These are phyloP conservation scores for Drosophila niveifrons DNA, from an alignment of 2,888 invertebrate species.

Conservation along the genomic window DNA sequence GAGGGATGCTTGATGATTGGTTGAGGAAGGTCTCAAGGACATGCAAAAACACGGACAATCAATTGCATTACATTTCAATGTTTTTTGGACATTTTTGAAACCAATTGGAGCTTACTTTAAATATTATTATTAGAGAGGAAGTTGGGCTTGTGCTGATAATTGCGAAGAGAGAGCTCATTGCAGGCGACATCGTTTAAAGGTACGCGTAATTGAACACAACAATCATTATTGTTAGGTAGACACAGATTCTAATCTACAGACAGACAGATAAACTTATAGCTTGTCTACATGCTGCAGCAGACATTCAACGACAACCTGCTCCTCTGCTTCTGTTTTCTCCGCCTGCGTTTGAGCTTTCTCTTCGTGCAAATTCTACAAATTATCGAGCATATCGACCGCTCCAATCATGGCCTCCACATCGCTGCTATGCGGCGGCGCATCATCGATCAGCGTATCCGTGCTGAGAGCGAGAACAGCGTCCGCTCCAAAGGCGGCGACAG, in stretches of 20 bases:
- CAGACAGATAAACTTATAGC: conserved; percentile 53
- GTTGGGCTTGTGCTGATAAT: conserved; percentile 34
- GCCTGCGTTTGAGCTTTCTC: conserved; percentile 67
- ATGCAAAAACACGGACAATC: conserved; percentile 23
- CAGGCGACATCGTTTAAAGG: conserved; percentile 1
- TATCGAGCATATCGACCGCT: conserved; percentile 83
- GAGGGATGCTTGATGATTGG: conserved; percentile 53
- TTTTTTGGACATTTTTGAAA: conserved; percentile 46
- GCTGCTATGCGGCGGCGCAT: conserved; percentile 57
- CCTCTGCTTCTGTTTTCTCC: conserved; percentile 34
- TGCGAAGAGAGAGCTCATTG: conserved; percentile 57
- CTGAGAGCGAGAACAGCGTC: conserved; percentile 56
- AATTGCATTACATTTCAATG: conserved; percentile 8
- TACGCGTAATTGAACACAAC: conserved; percentile 44
- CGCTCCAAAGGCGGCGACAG: conserved; percentile 52
- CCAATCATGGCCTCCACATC: conserved; percentile 84
- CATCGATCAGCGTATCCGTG: conserved; percentile 71
- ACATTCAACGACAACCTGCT: conserved; percentile 71
- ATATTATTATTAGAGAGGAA: conserved; percentile 22
- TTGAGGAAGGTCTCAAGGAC: conserved; percentile 39
- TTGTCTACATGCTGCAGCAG: conserved; percentile 81
- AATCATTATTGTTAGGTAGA: conserved; percentile 6
- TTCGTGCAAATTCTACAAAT: conserved; percentile 84
- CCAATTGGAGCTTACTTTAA: conserved; percentile 59
- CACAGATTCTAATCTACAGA: conserved; percentile 13